Conservation (phyloP, 1,140 invertebrate genomes). For the Bombus impatiens region DNA sequence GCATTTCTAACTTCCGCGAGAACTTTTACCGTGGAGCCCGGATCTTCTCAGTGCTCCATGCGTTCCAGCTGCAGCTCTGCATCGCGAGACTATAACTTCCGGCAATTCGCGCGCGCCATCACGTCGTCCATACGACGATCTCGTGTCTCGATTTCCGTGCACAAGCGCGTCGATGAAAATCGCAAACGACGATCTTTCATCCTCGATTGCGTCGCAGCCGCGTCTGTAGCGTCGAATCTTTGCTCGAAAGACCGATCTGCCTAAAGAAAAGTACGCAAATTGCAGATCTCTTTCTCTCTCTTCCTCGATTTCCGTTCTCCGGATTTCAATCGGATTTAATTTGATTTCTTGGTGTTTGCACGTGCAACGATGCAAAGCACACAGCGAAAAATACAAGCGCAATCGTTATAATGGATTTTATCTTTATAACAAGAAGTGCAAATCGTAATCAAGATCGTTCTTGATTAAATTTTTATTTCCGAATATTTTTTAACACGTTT, state of each 20-base stretch:
- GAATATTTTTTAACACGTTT: neutral
- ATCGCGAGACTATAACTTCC: neutral
- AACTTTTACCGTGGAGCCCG: neutral
- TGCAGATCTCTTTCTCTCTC: neutral
- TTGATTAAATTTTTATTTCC: neutral
- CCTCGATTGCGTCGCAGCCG: neutral
- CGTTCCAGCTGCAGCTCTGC: slow-evolving; percentile 8
- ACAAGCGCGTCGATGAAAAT: neutral
- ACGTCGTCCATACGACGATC: neutral
- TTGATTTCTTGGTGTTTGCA: neutral
- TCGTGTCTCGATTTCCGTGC: neutral
- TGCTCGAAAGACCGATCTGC: neutral
- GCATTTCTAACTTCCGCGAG: neutral
- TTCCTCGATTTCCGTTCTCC: neutral
- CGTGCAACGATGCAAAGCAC: slow-evolving; percentile 18
- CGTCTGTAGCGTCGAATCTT: neutral
- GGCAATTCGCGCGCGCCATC: neutral
- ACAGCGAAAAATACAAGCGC: slow-evolving; percentile 13
- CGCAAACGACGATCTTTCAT: neutral
- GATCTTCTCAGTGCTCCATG: neutral
- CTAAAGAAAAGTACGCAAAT: neutral
- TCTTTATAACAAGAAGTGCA: neutral
- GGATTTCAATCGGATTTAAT: neutral
- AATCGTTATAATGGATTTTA: neutral
- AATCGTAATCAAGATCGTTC: neutral